These are phyloP conservation scores for Lethenteron reissneri DNA, from an alignment of 2,113 vertebrate genomes.

Conservation along the genomic window DNA sequence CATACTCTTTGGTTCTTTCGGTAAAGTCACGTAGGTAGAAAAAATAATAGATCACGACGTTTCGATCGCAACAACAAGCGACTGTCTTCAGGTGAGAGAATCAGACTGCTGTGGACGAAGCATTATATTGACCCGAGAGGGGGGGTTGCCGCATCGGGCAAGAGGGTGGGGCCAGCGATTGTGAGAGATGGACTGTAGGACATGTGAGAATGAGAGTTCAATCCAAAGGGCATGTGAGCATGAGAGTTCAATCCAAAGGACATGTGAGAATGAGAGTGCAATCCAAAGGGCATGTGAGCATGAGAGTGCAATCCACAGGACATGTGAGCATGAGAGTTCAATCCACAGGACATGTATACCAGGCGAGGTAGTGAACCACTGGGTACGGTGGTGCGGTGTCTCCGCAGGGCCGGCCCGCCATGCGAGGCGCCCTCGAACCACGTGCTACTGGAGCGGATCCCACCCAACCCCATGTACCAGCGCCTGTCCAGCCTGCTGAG, in stretches of 20 bases:
- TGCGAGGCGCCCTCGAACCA: not conserved
- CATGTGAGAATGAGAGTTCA: not conserved
- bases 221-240: not conserved
- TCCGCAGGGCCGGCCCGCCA: not conserved
- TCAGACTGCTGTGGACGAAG: too few relatives aligned
- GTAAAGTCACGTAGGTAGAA: too few relatives aligned
- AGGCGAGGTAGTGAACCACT: not conserved
- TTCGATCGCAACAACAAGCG: too few relatives aligned
- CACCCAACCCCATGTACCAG: slow-evolving; percentile 96
- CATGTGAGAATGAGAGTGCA: not conserved
- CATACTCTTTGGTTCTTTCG: too few relatives aligned
- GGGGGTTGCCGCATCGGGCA: too few relatives aligned
- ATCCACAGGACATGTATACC: not conserved
- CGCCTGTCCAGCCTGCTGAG: slow-evolving; percentile 77
- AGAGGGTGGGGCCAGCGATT: too few relatives aligned
- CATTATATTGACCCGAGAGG: too few relatives aligned
- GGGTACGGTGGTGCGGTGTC: not conserved
- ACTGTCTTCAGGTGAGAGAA: too few relatives aligned
- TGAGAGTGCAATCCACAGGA: not conserved
- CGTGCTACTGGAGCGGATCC: slow-evolving; percentile 74
- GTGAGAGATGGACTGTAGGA: not conserved
- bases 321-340: not conserved
- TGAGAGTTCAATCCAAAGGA: not conserved
- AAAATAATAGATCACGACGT: too few relatives aligned
- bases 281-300: not conserved